These are phyloP conservation scores for Amblyopsis hoosieri DNA, from an alignment of 2,797 vertebrate genomes.

Conservation along the genomic window DNA sequence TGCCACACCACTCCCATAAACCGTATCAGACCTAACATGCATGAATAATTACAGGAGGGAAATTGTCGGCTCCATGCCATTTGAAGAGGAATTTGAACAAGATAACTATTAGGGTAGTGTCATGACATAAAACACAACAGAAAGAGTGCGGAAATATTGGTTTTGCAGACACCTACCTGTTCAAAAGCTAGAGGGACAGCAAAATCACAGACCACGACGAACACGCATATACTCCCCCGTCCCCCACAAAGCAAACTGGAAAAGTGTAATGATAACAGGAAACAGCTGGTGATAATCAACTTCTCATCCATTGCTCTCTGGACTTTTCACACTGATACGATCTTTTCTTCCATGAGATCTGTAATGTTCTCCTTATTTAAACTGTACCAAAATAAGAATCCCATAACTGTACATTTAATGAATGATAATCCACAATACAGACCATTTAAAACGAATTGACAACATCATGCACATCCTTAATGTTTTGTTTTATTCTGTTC, in stretches of 20 bases:
- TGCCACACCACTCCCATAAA: not conserved
- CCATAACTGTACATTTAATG: no score
- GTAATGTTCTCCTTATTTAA: no score
- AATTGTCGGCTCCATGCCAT: not conserved
- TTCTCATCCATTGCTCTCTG: slow-evolving; percentile 19
- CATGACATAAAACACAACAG: not conserved
- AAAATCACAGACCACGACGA: not conserved
- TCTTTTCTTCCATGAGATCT: slow-evolving; percentile 4
- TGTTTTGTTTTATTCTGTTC: not conserved
- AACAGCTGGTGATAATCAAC: slow-evolving; percentile 63
- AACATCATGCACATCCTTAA: not conserved
- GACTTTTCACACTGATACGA: not conserved
- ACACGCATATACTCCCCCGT: not conserved
- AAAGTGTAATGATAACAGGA: slow-evolving; percentile 73
- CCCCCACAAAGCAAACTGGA: slow-evolving; percentile 43
- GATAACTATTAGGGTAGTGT: not conserved
- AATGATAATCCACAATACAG: not conserved
- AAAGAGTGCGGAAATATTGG: not conserved
- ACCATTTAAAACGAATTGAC: not conserved
- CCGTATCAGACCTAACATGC: slow-evolving; percentile 1
- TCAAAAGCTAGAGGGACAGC: slow-evolving; percentile 20
- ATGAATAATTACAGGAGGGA: not conserved
- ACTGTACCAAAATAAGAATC: no score
- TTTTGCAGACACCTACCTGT: slow-evolving; percentile 29
- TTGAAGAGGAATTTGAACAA: not conserved